A percentile compares a stretch with the other conserved stretches of the same genome.
phyloP scores from a whole-genome alignment of 2,113 vertebrate genomes.

The Gobiocypris rarus region DNA sequence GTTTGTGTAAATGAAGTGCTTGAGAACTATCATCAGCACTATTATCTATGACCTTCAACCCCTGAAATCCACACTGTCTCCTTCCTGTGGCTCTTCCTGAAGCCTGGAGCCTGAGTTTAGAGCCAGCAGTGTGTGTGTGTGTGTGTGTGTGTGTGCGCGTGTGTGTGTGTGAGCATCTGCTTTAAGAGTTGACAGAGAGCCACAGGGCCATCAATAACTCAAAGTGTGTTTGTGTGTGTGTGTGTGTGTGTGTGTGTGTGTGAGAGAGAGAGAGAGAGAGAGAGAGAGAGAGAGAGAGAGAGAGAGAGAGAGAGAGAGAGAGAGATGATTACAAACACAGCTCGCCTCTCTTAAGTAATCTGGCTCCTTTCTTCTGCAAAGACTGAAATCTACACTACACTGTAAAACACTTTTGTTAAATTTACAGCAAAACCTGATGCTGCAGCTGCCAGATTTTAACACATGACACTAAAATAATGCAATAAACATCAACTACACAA shows the following conservation, averaged over 20 bases:
- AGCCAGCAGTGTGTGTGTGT: conserved; percentile 30
- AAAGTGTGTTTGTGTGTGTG: neutral
- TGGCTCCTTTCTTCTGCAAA: conserved; percentile 25
- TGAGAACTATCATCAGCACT: conserved; percentile 19
- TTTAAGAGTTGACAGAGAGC: conserved; percentile 44
- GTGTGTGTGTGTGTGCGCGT: conserved; percentile 11
- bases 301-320: neutral
- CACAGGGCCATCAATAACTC: conserved; percentile 48
- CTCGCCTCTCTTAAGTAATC: neutral
- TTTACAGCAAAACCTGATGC: neutral
- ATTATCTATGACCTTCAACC: conserved; percentile 49
- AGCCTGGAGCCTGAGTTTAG: conserved; percentile 31
- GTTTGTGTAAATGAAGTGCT: conserved; percentile 44
- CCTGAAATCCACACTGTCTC: conserved; percentile 48
- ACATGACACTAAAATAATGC: conserved; percentile 2
- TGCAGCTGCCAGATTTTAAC: neutral
- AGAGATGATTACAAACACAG: conserved; percentile 31
- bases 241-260: neutral
- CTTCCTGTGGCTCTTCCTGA: conserved; percentile 51
- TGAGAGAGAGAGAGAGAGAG: neutral
- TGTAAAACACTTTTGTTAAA: neutral
- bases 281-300: neutral
- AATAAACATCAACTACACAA: neutral
- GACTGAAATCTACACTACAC: conserved; percentile 20
- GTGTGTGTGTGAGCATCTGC: conserved; percentile 33